A percentile compares a stretch with the other conserved stretches of the same genome.
These are phyloP conservation scores for Heteropelma amictum DNA, from an alignment of 2,888 invertebrate genomes.

Conservation along the genomic window DNA sequence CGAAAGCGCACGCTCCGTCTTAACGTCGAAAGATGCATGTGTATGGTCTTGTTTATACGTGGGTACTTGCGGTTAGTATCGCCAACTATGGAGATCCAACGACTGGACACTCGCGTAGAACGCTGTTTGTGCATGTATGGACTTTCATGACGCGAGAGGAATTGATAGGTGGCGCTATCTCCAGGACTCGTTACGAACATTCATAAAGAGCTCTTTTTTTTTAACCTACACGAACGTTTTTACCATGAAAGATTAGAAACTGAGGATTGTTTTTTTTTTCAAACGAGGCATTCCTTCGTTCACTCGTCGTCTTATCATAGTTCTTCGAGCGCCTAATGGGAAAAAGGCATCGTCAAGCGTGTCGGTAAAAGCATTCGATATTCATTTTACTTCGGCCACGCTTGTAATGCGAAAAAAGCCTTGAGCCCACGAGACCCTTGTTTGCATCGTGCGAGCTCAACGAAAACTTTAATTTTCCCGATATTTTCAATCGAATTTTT, in stretches of 20 bases:
- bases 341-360: too few relatives aligned
- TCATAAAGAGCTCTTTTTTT: not conserved
- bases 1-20: constrained; percentile 27
- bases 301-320: too few relatives aligned
- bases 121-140: not conserved
- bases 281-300: not conserved
- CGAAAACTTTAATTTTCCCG: too few relatives aligned
- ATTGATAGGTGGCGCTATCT: constrained; percentile 21
- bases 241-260: not conserved
- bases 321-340: too few relatives aligned
- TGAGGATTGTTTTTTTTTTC: not conserved
- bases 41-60: too few relatives aligned
- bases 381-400: too few relatives aligned
- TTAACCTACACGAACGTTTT: not conserved
- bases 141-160: too few relatives aligned
- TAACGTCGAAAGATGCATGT: constrained; percentile 1
- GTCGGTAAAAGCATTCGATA: too few relatives aligned
- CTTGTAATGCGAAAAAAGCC: too few relatives aligned
- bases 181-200: not conserved
- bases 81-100: constrained; percentile 60
- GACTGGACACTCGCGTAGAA: constrained; percentile 19
- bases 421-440: too few relatives aligned
- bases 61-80: constrained; percentile 51
- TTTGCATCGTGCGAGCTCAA: too few relatives aligned
- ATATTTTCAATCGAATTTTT: too few relatives aligned